phyloP scores from a whole-genome alignment of 2,113 vertebrate genomes.

The Tenrec ecaudatus region DNA sequence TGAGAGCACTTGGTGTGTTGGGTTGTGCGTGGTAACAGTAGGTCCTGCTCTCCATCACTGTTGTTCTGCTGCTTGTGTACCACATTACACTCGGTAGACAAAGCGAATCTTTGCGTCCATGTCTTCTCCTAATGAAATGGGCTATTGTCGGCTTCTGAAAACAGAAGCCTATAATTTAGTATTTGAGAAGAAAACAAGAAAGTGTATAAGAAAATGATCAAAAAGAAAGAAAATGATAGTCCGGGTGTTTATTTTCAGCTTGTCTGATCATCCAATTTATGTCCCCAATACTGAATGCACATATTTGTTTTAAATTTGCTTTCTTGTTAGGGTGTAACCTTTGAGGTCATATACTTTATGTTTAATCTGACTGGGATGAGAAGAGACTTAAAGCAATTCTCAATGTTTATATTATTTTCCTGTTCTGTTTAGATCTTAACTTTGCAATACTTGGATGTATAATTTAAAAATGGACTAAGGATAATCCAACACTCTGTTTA shows the following conservation, averaged over 20 bases:
- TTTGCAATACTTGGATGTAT: slow-evolving; percentile 10
- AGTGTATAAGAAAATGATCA: too few relatives aligned
- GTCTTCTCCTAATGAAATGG: slow-evolving; percentile 33
- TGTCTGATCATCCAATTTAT: slow-evolving; percentile 15
- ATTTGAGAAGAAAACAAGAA: too few relatives aligned
- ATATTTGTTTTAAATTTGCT: slow-evolving; percentile 45
- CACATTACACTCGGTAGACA: slow-evolving; percentile 34
- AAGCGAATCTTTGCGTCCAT: slow-evolving; percentile 26
- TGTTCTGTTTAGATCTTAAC: slow-evolving; percentile 26
- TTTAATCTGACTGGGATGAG: slow-evolving; percentile 34
- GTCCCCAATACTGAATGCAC: not conserved
- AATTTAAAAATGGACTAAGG: slow-evolving; percentile 3
- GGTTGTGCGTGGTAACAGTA: not conserved
- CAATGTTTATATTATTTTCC: slow-evolving; percentile 17
- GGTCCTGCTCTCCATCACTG: not conserved
- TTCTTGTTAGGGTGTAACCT: not conserved
- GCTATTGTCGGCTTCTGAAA: slow-evolving; percentile 2
- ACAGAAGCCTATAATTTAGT: slow-evolving; percentile 17
- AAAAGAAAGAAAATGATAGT: slow-evolving; percentile 24
- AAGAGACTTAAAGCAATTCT: not conserved
- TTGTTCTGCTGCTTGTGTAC: not conserved
- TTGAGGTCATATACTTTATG: not conserved
- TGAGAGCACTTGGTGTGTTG: not conserved
- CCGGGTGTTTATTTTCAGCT: not conserved
- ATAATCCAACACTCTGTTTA: not conserved